Percentiles rank a stretch among this genome's conserved stretches.
Evolutionary conservation across 2,113 vertebrate species (phyloP).

Genomic region (Pelecanoides urinatrix): DNA sequence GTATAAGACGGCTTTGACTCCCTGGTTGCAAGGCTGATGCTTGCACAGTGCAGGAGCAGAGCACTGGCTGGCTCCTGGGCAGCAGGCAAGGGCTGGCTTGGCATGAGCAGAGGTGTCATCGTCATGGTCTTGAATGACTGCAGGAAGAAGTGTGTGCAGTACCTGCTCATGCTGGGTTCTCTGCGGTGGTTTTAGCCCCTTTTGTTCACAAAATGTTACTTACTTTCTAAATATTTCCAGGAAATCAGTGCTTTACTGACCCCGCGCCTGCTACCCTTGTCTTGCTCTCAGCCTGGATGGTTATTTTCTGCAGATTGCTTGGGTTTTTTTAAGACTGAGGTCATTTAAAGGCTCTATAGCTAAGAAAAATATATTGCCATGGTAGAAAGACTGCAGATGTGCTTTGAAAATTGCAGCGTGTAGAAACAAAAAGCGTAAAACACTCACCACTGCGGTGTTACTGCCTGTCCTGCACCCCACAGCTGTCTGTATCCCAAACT

Average conservation of each 20-base stretch:
- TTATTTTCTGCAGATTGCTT: background rate
- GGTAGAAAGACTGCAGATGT: background rate
- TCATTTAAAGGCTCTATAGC: background rate
- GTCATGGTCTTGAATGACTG: background rate
- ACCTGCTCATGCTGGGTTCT: background rate
- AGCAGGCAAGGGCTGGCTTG: background rate
- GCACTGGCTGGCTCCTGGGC: background rate
- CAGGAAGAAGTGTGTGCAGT: background rate
- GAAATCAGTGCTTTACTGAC: background rate
- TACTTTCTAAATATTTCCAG: background rate
- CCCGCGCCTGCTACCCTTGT: accelerated
- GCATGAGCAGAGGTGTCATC: accelerated
- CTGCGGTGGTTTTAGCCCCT: background rate
- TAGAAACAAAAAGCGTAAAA: background rate
- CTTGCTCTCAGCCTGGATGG: background rate
- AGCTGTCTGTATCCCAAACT: background rate
- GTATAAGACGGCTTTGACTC: background rate
- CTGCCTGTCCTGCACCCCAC: background rate
- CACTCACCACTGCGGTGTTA: accelerated
- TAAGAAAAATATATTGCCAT: background rate
- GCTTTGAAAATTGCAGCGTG: background rate
- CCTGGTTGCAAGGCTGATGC: accelerated
- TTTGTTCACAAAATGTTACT: background rate
- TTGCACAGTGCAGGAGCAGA: background rate
- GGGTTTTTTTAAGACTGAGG: background rate